These are phyloP conservation scores for Platysteira castanea DNA, from an alignment of 2,113 vertebrate species.

Conservation along the genomic window DNA sequence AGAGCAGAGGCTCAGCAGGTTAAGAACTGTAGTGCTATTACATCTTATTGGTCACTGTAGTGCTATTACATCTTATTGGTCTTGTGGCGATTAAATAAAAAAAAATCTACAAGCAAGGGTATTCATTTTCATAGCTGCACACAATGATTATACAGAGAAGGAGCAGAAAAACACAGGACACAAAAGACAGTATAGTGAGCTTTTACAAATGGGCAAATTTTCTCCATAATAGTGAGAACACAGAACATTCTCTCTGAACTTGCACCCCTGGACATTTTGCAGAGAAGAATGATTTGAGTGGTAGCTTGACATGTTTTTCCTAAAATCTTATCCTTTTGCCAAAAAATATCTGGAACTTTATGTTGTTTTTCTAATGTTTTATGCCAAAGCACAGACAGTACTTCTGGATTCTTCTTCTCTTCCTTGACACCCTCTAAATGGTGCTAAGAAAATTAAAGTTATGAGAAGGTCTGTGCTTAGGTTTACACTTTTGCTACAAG, in stretches of 20 bases:
- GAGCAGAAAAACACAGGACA: background rate
- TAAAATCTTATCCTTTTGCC: background rate
- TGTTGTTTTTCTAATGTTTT: background rate
- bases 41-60: no score
- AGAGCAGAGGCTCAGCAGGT: background rate
- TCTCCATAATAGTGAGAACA: background rate
- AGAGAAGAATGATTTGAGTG: background rate
- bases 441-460: slow-evolving; percentile 4
- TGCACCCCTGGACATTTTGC: background rate
- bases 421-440: background rate
- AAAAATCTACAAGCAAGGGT: background rate
- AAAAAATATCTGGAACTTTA: slow-evolving; percentile 10
- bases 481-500: background rate
- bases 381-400: background rate
- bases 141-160: background rate
- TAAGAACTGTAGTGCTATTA: background rate
- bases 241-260: background rate
- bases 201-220: background rate
- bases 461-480: background rate
- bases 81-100: background rate
- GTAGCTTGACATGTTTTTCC: background rate
- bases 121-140: background rate
- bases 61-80: no score
- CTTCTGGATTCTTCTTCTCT: background rate
- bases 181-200: background rate